phyloP scores from a whole-genome alignment of 1,140 invertebrate genomes.

The Neomicropteryx cornuta region DNA sequence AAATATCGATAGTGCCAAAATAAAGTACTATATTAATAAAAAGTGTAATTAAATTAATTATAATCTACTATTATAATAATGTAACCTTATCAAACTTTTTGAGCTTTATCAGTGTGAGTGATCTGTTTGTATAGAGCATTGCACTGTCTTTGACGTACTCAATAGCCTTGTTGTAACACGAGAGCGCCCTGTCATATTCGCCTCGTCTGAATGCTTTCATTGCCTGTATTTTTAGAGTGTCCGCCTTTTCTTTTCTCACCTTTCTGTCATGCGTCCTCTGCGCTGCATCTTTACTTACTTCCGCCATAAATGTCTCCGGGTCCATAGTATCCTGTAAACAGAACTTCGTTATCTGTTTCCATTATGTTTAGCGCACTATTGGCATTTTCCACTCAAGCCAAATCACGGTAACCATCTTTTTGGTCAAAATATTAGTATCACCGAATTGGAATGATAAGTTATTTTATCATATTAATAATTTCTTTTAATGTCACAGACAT shows the following conservation, averaged over 20 bases:
- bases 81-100: slow-evolving; percentile 49
- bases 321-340: slow-evolving; percentile 36
- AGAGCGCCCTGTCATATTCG: slow-evolving; percentile 60
- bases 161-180: slow-evolving; percentile 61
- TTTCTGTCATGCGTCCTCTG: slow-evolving; percentile 50
- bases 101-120: slow-evolving; percentile 55
- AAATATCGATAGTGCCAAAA: no score
- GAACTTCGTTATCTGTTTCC: no score
- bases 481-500: no score
- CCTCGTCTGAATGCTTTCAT: slow-evolving; percentile 49
- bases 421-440: no score
- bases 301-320: slow-evolving; percentile 59
- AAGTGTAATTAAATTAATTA: no score
- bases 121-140: slow-evolving; percentile 64
- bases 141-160: slow-evolving; percentile 61
- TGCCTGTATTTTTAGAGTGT: slow-evolving; percentile 53
- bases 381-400: no score
- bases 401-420: no score
- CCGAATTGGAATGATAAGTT: no score
- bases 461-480: no score
- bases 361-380: no score
- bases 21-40: no score
- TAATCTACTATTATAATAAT: no score
- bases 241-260: slow-evolving; percentile 51
- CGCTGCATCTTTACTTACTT: slow-evolving; percentile 58